Base-by-base conservation (phyloP, 2,888 invertebrate genomes). In the Sipha maydis region DNA sequence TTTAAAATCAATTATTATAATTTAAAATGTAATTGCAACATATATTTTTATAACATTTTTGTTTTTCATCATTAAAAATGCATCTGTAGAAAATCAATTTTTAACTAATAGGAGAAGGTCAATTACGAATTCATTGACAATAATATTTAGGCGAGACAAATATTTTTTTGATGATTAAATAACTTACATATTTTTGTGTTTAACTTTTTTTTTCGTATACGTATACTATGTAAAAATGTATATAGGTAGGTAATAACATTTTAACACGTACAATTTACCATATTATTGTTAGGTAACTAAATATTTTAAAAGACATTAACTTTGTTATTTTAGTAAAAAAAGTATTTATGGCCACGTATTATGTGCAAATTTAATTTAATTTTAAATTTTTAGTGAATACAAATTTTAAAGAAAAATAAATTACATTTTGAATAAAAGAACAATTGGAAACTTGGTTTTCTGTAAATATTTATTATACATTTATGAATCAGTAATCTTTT, bases 61-160 rank as follows among this genome's bases (percentile, higher is more conserved):
- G 14, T 48, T 48, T 19, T 34, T 61, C n/a, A 61, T 61, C 1
- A 80, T 38, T 3, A 38, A 80, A n/a, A 80, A 38, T 38, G 3
- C 17, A 67, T 31, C 41, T 17, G 5, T 3, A n/a, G 28, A 78
- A 80, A 80, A 80, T 80, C 4, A 67, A 41, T 69, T 69, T 79
- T 80, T 41, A 9, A 67, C 38, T 80, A 38, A 19, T 67, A 38
- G 61, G 79, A 38, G n/a, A 80, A 80, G 79, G 79, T 67, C 41
- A 67, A 41, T 5, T 41, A 67, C n/a, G 4, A 80, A 19, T 80
- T 80, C 67, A 11, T 67, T 38, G 11, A 67, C 8, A 38, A 67
- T 69, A 28, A 80, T 67, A 3, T 79, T 34, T 38, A 67, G 1
- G 38, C 19, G 9, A 67, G 19, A 80, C 7, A n/a, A 38, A 67